phyloP scores from a whole-genome alignment of 2,888 invertebrate genomes.

The Glaucopsyche alexis region DNA sequence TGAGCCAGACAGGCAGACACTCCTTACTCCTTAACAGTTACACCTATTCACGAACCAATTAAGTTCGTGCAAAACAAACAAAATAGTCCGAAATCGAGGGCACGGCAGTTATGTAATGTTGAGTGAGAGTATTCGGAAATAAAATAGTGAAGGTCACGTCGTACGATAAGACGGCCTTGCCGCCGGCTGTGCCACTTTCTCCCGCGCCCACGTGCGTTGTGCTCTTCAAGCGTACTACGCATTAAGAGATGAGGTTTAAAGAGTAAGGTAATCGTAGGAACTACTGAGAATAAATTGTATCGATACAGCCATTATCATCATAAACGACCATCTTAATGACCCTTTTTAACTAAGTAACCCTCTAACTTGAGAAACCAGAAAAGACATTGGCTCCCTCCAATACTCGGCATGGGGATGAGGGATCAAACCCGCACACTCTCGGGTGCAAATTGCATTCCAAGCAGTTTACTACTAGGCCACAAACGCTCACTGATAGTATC shows the following conservation, averaged over 20 bases:
- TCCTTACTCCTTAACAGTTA: background rate
- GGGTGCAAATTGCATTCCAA: too few relatives aligned
- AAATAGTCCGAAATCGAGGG: constrained; percentile 8
- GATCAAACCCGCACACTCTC: too few relatives aligned
- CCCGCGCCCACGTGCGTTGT: constrained; percentile 68
- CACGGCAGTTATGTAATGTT: constrained; percentile 24
- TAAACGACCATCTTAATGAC: too few relatives aligned
- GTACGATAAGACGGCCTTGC: constrained; percentile 70
- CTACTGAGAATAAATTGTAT: too few relatives aligned
- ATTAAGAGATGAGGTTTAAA: constrained; percentile 35
- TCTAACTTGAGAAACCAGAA: too few relatives aligned
- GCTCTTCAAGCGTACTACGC: constrained; percentile 49
- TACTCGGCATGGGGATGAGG: too few relatives aligned
- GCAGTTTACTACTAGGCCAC: too few relatives aligned
- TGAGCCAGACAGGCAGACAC: background rate
- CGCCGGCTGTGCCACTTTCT: constrained; percentile 75
- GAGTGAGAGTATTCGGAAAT: constrained; percentile 58
- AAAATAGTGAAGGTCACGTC: constrained; percentile 65
- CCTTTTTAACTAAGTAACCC: too few relatives aligned
- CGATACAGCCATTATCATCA: too few relatives aligned
- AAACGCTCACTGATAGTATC: too few relatives aligned
- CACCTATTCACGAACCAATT: background rate
- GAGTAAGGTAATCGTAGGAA: constrained; percentile 39
- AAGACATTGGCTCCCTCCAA: too few relatives aligned
- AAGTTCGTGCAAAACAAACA: background rate